These are phyloP conservation scores for Trissonchulus sp. DNA, from an alignment of 2,888 invertebrate species.

Conservation along the genomic window DNA sequence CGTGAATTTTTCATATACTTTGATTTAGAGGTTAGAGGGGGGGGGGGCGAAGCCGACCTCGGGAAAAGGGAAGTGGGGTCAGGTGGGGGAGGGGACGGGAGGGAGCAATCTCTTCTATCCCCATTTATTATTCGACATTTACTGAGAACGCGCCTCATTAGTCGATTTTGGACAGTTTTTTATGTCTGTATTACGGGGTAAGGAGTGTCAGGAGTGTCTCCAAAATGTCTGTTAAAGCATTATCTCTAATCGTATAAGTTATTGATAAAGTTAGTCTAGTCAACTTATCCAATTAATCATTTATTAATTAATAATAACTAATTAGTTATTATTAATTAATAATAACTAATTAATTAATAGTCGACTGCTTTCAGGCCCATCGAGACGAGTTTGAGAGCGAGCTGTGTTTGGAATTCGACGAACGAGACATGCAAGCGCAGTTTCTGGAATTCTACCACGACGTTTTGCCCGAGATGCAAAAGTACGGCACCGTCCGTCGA, in stretches of 20 bases:
- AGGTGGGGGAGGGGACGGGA: no score
- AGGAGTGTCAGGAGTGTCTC: not conserved
- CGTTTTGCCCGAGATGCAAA: constrained; percentile 11
- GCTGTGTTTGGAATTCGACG: constrained; percentile 24
- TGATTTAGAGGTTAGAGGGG: no score
- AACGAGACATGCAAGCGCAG: not conserved
- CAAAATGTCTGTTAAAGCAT: not conserved
- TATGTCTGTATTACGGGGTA: no score
- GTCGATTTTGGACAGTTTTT: no score
- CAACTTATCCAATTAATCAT: not conserved
- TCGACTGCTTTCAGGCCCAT: constrained; percentile 1
- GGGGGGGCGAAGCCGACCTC: no score
- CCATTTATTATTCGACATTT: no score
- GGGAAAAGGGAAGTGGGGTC: no score
- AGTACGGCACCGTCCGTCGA: not conserved
- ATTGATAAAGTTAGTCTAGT: not conserved
- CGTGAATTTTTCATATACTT: no score
- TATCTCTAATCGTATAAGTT: not conserved
- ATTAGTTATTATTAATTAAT: no score
- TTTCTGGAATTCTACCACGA: constrained; percentile 17
- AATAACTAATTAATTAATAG: not conserved
- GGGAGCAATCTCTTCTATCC: no score
- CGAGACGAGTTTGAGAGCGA: constrained; percentile 17
- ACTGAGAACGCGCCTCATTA: no score
- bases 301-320: no score